A percentile compares a stretch with the other conserved stretches of the same genome.
Evolutionary conservation across 2,797 vertebrate genomes (phyloP).

Genomic region (Mormyrus proboscirostris): DNA sequence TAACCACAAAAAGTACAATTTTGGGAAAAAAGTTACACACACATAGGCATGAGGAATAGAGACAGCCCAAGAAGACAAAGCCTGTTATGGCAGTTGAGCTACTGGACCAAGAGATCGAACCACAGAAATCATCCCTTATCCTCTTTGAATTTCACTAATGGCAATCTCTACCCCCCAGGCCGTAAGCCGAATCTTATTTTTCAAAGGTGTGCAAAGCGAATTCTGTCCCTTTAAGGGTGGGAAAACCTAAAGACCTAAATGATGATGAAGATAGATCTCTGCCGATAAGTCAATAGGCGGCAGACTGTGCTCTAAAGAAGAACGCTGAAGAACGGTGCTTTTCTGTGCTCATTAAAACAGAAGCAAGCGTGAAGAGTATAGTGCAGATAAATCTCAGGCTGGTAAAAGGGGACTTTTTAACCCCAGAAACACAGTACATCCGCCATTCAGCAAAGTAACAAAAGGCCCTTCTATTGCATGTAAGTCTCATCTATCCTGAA

Average conservation of each 20-base stretch:
- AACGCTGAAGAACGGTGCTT: neutral
- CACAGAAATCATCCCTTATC: neutral
- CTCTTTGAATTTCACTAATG: neutral
- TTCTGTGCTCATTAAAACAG: neutral
- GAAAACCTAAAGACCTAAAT: constrained; percentile 21
- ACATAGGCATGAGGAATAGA: neutral
- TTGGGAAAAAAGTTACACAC: neutral
- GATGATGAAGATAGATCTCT: constrained; percentile 28
- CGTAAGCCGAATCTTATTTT: constrained; percentile 21
- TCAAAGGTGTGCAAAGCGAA: constrained; percentile 14
- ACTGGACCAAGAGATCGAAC: neutral
- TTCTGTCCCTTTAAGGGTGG: constrained; percentile 24
- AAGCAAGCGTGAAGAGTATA: constrained; percentile 3
- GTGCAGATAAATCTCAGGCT: constrained; percentile 3
- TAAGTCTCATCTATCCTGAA: neutral
- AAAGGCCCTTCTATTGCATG: constrained; percentile 25
- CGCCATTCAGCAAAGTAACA: constrained; percentile 32
- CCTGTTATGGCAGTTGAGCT: neutral
- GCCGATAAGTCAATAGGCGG: constrained; percentile 12
- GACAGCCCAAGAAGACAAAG: constrained; percentile 43
- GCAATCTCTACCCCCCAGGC: neutral
- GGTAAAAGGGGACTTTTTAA: constrained; percentile 13
- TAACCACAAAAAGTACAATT: neutral
- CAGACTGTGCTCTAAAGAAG: constrained; percentile 2
- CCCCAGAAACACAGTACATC: constrained; percentile 30